Evolutionary conservation across 2,113 vertebrate genomes (phyloP), one percentile per base, ranked within the genome.

Genomic region (Panurus biarmicus): DNA sequence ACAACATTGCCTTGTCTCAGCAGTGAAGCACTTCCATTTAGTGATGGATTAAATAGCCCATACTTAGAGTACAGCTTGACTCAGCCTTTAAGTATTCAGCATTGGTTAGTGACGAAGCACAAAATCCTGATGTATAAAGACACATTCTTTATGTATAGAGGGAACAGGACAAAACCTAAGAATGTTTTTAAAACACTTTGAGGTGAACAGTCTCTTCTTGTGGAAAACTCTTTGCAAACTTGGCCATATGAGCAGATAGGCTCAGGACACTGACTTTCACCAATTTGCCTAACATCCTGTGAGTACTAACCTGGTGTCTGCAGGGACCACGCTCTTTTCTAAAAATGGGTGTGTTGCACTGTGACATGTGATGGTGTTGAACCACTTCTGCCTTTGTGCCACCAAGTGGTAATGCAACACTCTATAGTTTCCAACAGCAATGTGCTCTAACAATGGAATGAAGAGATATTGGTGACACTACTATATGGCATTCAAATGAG

Each of bases 61-160:
- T 62, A 62, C 80, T 95, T 76, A 87, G 38, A 47, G 71, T 47
- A 36, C 61, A 64, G 67, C 28, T 82, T 91, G 91, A 90, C 67
- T 97, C 94, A 95, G 66, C 84, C 89, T 85, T 35, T 12, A 92
- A 91, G 45, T 69, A 91, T 93, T 90, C 45, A 42, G 47, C 10
- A 2, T 62, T 36, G 74, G 85, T 89, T 82, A 87, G 81, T 22
- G 17, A 94, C 10, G 7, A 66, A 79, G 72, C 79, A 74, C 51
- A 77, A 93, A 90, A 85, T 70, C 88, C 57, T 45, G 16, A 51
- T 71, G 64, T 86, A 73, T 80, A 87, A 87, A 75, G 57, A 79
- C 40, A 25, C 24, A 8, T 87, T 70, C 64, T 42, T 64, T 76
- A 76, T 33, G 64, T 56, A 70, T 33, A 82, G 47, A 73, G 91